These are phyloP conservation scores for Cyclura pinguis DNA, from an alignment of 2,797 vertebrate genomes.

Conservation along the genomic window DNA sequence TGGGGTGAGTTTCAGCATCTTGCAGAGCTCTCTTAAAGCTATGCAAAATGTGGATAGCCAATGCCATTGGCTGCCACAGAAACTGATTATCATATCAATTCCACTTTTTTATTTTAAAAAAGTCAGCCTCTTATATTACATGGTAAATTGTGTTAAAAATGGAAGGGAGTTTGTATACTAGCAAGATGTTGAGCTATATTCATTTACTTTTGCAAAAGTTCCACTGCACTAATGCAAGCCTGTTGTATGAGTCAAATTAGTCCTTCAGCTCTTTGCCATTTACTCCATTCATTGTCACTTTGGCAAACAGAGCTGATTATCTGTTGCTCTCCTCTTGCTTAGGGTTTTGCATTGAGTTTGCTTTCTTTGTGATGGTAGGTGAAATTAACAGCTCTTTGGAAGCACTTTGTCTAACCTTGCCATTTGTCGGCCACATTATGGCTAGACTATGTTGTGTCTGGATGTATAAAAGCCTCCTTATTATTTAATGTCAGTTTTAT, in stretches of 20 bases:
- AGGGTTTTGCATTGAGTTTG: background rate
- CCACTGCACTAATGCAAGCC: background rate
- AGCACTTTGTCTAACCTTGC: background rate
- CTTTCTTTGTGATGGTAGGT: background rate
- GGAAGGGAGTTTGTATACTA: too few relatives aligned
- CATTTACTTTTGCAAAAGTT: background rate
- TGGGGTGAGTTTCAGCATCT: too few relatives aligned
- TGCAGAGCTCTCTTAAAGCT: too few relatives aligned
- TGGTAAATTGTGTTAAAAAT: too few relatives aligned
- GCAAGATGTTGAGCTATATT: too few relatives aligned
- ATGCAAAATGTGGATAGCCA: too few relatives aligned
- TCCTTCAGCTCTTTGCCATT: background rate
- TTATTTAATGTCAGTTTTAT: slow-evolving; percentile 8
- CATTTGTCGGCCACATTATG: background rate
- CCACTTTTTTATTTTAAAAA: too few relatives aligned
- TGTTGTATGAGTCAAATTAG: background rate
- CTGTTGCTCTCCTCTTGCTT: background rate
- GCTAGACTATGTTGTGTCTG: background rate
- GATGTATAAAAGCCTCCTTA: background rate
- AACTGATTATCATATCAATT: too few relatives aligned
- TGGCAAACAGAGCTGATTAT: background rate
- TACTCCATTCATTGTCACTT: background rate
- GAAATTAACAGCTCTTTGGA: background rate
- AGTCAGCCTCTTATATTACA: too few relatives aligned
- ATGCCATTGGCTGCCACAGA: too few relatives aligned